Evolutionary conservation across 1,140 invertebrate species (phyloP).

Genomic region (Drosophila chauvacae): DNA sequence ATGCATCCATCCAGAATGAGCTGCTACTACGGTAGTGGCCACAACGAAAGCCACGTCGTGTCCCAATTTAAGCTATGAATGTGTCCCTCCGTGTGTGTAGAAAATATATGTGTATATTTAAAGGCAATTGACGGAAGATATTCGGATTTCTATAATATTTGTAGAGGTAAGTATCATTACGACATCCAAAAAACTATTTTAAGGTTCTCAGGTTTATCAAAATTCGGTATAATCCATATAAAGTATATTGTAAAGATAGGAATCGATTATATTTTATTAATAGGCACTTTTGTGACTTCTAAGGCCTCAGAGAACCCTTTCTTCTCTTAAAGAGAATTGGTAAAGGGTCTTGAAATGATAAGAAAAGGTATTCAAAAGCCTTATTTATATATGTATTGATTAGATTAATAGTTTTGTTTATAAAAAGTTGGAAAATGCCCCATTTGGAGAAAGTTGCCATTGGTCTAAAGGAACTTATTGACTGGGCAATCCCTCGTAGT

Average conservation of each 20-base stretch:
- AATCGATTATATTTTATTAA: neutral
- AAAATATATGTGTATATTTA: slow-evolving; percentile 35
- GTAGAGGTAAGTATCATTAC: neutral
- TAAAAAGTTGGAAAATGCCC: neutral
- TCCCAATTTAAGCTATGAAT: slow-evolving; percentile 6
- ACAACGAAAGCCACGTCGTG: slow-evolving; percentile 46
- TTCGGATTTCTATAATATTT: neutral
- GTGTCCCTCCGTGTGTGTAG: slow-evolving; percentile 23
- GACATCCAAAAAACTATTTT: too few relatives aligned
- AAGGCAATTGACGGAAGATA: slow-evolving; percentile 15
- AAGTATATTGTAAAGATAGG: too few relatives aligned
- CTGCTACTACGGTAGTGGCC: neutral
- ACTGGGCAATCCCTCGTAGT: slow-evolving; percentile 2
- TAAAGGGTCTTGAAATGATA: neutral
- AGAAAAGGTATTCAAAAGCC: neutral
- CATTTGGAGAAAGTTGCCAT: neutral
- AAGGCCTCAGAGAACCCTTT: neutral
- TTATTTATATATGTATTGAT: neutral
- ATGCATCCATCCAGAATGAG: slow-evolving; percentile 2
- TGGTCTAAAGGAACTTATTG: neutral
- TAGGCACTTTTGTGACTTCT: neutral
- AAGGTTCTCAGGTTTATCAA: too few relatives aligned
- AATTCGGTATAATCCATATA: too few relatives aligned
- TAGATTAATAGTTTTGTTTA: neutral
- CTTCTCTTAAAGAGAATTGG: neutral